phyloP scores from a whole-genome alignment of 37 sponge, comb jelly and placozoan genomes.

The Ephydatia muelleri region DNA sequence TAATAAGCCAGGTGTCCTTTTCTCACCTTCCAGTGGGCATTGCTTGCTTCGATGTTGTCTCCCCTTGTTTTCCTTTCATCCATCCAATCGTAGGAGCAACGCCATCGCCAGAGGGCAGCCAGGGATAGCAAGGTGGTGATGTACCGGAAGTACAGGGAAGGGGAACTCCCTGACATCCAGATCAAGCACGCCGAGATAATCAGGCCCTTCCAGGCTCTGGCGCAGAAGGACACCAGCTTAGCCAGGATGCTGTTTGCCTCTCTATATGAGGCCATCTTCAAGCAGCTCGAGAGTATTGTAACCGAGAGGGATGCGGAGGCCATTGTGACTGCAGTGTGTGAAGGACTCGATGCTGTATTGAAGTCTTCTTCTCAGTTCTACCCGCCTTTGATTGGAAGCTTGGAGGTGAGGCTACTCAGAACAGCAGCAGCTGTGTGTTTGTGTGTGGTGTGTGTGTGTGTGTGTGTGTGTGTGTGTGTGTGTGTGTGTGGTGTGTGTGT shows the following conservation, averaged over 20 bases:
- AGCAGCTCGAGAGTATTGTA: conserved; percentile 51
- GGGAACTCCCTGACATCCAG: conserved; percentile 98
- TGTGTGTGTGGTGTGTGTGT: too few species aligned
- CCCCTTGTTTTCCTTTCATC: background rate
- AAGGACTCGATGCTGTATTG: conserved; percentile 56
- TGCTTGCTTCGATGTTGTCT: background rate
- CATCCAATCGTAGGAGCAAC: conserved; percentile 36
- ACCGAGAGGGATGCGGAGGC: conserved; percentile 68
- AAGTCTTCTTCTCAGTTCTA: conserved; percentile 56
- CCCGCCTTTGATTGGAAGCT: conserved; percentile 87
- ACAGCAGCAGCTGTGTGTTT: too few species aligned
- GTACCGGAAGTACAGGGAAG: conserved; percentile 94
- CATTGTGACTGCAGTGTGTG: conserved; percentile 48
- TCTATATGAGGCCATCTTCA: conserved; percentile 73
- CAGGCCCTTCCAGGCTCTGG: conserved; percentile 92
- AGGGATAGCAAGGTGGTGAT: conserved; percentile 87
- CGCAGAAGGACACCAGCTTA: conserved; percentile 83
- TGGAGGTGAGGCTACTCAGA: conserved; percentile 66
- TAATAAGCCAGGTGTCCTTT: background rate
- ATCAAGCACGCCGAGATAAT: conserved; percentile 94
- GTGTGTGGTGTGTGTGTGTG: too few species aligned
- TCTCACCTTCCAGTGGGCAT: background rate
- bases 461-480: too few species aligned
- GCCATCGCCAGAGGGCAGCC: conserved; percentile 78
- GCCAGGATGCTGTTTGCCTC: conserved; percentile 81